Conservation (phyloP, 1,140 invertebrate species). For the Venturia canescens region DNA sequence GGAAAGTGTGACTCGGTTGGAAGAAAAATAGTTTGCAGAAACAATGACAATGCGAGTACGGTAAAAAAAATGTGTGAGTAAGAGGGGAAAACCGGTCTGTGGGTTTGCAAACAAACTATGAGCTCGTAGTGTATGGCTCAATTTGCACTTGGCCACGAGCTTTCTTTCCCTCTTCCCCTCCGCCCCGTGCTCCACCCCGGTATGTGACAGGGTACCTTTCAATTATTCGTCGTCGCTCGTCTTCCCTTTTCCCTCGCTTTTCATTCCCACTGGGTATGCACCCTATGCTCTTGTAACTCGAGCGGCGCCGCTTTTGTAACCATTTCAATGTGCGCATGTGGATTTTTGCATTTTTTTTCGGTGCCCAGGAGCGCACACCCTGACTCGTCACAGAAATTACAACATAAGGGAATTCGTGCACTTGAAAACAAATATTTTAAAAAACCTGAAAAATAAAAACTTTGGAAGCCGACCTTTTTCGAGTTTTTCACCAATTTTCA, state of each 20-base stretch:
- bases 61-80: background rate
- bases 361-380: conserved; percentile 17
- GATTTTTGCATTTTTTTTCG: conserved; percentile 9
- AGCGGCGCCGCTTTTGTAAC: conserved; percentile 42
- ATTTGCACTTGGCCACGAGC: conserved; percentile 63
- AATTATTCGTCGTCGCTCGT: conserved; percentile 62
- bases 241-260: conserved; percentile 28
- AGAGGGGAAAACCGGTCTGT: background rate
- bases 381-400: background rate
- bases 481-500: too few relatives aligned
- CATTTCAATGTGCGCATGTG: conserved; percentile 33
- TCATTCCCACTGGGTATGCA: background rate
- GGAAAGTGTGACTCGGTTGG: background rate
- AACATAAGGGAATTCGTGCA: background rate
- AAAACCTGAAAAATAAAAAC: background rate
- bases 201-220: conserved; percentile 62
- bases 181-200: too few relatives aligned
- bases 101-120: conserved; percentile 57
- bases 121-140: conserved; percentile 52
- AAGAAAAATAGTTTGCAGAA: too few relatives aligned
- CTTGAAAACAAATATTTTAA: conserved; percentile 21
- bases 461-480: too few relatives aligned
- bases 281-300: conserved; percentile 34
- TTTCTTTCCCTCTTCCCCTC: conserved; percentile 50
- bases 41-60: background rate